Conservation (phyloP, 2,888 invertebrate species). For the Hoplodrina ambigua region DNA sequence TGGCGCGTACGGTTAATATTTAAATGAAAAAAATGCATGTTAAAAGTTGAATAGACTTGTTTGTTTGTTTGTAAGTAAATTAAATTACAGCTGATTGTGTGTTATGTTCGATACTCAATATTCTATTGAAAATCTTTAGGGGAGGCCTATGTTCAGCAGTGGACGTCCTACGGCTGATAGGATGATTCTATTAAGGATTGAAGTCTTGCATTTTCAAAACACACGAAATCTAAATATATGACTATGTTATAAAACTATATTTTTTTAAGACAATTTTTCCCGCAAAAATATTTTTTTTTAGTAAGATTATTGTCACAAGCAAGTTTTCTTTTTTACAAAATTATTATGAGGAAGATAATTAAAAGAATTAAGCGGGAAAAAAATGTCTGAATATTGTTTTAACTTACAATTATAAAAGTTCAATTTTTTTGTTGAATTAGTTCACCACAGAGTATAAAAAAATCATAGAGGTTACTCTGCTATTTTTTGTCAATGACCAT, state of each 20-base stretch:
- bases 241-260: constrained; percentile 34
- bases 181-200: too few species aligned
- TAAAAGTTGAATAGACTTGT: too few species aligned
- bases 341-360: too few species aligned
- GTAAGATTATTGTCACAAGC: neutral
- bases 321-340: neutral
- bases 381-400: neutral
- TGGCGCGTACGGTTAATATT: too few species aligned
- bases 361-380: neutral
- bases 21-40: too few species aligned
- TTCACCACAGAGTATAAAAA: neutral
- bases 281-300: neutral
- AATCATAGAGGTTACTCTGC: constrained; percentile 37
- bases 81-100: too few species aligned
- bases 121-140: too few species aligned
- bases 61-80: too few species aligned
- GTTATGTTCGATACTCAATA: too few species aligned
- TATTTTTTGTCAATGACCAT: constrained; percentile 23
- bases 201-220: too few species aligned
- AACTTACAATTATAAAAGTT: constrained; percentile 43
- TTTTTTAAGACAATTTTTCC: constrained; percentile 5
- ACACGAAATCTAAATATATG: constrained; percentile 2
- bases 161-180: too few species aligned
- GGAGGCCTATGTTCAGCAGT: too few species aligned
- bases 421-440: constrained; percentile 28